phyloP scores from a whole-genome alignment of 2,113 vertebrate genomes.

The Myotis lucifugus region DNA sequence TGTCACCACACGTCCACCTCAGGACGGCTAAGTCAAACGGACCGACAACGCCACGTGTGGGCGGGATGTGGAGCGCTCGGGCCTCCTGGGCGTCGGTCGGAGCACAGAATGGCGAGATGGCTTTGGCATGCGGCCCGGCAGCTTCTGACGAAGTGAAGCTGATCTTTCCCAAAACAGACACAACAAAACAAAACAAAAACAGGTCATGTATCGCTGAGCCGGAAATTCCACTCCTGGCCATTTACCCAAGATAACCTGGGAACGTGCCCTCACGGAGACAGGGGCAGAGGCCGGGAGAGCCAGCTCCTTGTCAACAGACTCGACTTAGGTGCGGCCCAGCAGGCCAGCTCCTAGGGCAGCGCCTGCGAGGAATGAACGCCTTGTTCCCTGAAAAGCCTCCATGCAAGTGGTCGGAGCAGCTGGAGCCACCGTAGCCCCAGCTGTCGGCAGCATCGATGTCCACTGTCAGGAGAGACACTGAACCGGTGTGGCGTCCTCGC shows the following conservation, averaged over 20 bases:
- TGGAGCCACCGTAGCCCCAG: background rate
- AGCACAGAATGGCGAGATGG: background rate
- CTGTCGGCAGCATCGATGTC: background rate
- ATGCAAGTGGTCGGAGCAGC: background rate
- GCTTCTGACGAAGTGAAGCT: background rate
- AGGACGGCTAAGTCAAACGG: too few relatives aligned
- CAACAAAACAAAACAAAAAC: too few relatives aligned
- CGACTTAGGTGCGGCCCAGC: too few relatives aligned
- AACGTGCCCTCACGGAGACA: too few relatives aligned
- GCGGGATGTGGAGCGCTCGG: fast-evolving
- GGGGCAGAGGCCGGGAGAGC: background rate
- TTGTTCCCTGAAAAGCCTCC: background rate
- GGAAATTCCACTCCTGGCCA: too few relatives aligned
- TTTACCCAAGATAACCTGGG: too few relatives aligned
- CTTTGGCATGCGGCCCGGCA: background rate
- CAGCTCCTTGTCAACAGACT: too few relatives aligned
- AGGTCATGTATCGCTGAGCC: background rate
- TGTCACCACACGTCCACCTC: too few relatives aligned
- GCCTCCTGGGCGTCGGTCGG: fast-evolving
- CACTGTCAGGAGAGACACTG: background rate
- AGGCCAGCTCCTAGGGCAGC: too few relatives aligned
- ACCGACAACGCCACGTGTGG: too few relatives aligned
- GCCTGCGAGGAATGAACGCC: fast-evolving
- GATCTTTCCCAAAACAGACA: too few relatives aligned
- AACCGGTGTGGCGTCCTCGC: background rate